phyloP scores from a whole-genome alignment of 2,113 vertebrate genomes.

The Amblyornis subalaris region DNA sequence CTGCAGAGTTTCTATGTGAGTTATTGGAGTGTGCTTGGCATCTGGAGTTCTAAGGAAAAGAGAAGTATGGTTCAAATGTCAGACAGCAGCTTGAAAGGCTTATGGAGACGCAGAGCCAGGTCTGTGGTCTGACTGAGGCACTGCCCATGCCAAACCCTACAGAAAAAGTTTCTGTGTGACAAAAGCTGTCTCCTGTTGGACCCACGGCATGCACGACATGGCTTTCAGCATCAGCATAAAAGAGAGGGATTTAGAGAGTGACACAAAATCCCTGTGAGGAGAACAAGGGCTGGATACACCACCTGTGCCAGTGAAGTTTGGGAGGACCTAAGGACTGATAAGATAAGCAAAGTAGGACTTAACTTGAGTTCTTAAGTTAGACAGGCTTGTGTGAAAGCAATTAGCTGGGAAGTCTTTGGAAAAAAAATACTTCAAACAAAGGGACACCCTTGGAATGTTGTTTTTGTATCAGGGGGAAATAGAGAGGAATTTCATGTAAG shows the following conservation, averaged over 20 bases:
- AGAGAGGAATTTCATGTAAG: neutral
- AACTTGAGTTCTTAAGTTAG: neutral
- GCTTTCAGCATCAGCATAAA: neutral
- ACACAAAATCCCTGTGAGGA: neutral
- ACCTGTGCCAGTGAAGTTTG: neutral
- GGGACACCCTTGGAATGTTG: neutral
- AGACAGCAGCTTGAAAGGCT: neutral
- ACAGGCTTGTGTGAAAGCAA: neutral
- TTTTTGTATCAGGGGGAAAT: neutral
- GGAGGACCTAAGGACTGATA: neutral
- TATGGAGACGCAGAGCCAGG: neutral
- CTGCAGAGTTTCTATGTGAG: neutral
- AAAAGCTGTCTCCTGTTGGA: neutral
- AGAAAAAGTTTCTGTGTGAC: neutral
- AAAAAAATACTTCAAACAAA: neutral
- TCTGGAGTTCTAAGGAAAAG: neutral
- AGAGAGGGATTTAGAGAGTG: neutral
- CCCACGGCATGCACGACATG: fast-evolving
- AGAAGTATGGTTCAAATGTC: neutral
- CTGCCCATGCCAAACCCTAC: neutral
- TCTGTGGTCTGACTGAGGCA: neutral
- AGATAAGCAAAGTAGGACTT: neutral
- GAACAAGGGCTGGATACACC: neutral
- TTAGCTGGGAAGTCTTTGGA: neutral
- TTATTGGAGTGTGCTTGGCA: neutral